Evolutionary conservation across 2,113 vertebrate genomes (phyloP), one percentile per base, ranked within the genome.

Genomic region (Amphilophus citrinellus): DNA sequence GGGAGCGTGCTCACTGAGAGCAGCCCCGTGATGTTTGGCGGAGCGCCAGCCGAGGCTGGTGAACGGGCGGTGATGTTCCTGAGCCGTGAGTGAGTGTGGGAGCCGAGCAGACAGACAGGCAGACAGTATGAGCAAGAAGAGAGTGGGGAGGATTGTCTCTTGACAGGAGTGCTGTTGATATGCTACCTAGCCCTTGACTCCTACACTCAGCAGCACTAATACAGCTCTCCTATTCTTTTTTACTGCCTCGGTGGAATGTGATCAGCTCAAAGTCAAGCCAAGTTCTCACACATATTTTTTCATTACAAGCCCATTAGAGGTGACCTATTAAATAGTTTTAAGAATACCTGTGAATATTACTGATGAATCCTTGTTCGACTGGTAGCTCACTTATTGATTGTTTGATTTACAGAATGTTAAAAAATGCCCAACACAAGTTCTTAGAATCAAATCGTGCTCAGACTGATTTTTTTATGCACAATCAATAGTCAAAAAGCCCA

Each of bases 101-200:
- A 91, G 84, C 82, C 7, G 32, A 76, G 32, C 58, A 76, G 76
- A 37, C 15, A 80, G 78, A 84, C 50, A 79, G 24, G 14, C 32
- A 83, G 37, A 27, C 7, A 57, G 47, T 47, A 3, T 66, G 37
- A 57, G 75, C 39, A 61, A 80, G 61, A 42, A 57, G 24, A 65
- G 80, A 83, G 86, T 68, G 84, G 85, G 87, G 85, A 90, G 88
- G 90, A 88, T 56, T 32, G 90, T 84, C 90, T 93, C 90, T 94
- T 88, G 85, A 93, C 86, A 85, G 80, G 84, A 92, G 92, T 66
- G 92, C 88, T 92, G 87, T 91, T 91, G 90, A 93, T 92, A 84
- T 57, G 89, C 71, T 87, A 86, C 90, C 83, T 82, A 27, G 73
- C 85, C 85, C 88, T 92, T 56, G 84, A 92, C 90, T 90, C 92